Evolutionary conservation across 2,797 vertebrate species (phyloP).

Genomic region (Diplodus sargus): DNA sequence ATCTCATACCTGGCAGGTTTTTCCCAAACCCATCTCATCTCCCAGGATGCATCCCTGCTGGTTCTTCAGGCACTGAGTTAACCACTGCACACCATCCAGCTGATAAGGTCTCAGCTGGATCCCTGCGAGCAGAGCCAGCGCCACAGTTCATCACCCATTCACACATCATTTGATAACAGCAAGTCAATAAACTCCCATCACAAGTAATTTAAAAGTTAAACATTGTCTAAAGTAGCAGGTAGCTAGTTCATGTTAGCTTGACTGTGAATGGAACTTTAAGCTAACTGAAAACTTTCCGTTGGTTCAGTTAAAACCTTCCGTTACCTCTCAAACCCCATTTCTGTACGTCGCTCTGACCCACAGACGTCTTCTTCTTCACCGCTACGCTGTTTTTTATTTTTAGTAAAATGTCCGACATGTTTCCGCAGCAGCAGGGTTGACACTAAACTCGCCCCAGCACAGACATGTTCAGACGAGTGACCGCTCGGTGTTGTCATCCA

Average conservation of each 20-base stretch:
- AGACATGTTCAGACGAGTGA: conserved; percentile 11
- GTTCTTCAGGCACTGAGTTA: conserved; percentile 82
- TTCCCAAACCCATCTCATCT: conserved; percentile 97
- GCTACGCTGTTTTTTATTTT: conserved; percentile 60
- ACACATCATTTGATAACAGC: fast-evolving
- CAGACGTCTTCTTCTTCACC: conserved; percentile 57
- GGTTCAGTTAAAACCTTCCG: not conserved
- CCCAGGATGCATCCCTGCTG: conserved; percentile 93
- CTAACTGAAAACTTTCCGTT: not conserved
- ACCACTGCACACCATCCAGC: conserved; percentile 91
- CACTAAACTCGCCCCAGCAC: not conserved
- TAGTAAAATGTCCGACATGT: conserved; percentile 74
- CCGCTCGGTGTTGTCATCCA: not conserved
- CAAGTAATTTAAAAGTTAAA: not conserved
- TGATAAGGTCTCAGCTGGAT: conserved; percentile 89
- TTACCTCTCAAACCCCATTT: conserved; percentile 82
- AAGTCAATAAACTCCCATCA: too few relatives aligned
- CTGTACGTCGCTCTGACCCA: conserved; percentile 74
- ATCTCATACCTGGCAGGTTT: conserved; percentile 92
- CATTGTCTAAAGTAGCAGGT: not conserved
- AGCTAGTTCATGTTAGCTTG: not conserved
- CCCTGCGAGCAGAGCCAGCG: conserved; percentile 71
- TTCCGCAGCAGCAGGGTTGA: not conserved
- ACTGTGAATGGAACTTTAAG: not conserved
- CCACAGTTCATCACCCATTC: not conserved